Evolutionary conservation across 2,797 vertebrate genomes (phyloP).

Genomic region (Lophius americanus): DNA sequence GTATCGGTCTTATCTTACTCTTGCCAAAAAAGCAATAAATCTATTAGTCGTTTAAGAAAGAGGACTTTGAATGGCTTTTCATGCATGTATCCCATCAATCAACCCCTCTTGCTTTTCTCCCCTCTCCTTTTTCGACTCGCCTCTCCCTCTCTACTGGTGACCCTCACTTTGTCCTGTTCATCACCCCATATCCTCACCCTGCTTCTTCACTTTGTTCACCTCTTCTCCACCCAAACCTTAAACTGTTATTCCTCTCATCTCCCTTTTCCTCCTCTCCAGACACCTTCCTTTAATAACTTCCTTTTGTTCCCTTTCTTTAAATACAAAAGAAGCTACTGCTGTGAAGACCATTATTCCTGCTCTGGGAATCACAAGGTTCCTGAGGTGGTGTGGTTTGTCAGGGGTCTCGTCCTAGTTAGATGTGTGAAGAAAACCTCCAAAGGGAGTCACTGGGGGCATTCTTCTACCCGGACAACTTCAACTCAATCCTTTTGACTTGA

Average conservation of each 20-base stretch:
- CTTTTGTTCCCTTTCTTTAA: no score
- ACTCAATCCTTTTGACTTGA: no score
- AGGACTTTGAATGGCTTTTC: background rate
- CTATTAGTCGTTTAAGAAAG: background rate
- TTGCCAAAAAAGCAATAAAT: background rate
- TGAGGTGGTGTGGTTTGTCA: no score
- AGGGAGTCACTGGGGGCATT: no score
- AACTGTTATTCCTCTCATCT: constrained; percentile 15
- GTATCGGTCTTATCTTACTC: background rate
- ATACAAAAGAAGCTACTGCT: no score
- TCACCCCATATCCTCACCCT: constrained; percentile 11
- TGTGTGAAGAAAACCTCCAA: no score
- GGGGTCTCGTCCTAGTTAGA: no score
- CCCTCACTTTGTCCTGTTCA: constrained; percentile 7
- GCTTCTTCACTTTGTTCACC: constrained; percentile 35
- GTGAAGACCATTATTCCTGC: no score
- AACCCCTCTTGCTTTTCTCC: background rate
- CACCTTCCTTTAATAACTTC: no score
- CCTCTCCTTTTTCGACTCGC: background rate
- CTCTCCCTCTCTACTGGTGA: constrained; percentile 39
- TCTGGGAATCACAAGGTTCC: no score
- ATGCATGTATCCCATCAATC: background rate
- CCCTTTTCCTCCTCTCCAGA: constrained; percentile 2
- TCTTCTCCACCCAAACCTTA: constrained; percentile 38
- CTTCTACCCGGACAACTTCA: no score